Base-by-base conservation (phyloP, 2,888 invertebrate species). In the Bruchidius siliquastri region DNA sequence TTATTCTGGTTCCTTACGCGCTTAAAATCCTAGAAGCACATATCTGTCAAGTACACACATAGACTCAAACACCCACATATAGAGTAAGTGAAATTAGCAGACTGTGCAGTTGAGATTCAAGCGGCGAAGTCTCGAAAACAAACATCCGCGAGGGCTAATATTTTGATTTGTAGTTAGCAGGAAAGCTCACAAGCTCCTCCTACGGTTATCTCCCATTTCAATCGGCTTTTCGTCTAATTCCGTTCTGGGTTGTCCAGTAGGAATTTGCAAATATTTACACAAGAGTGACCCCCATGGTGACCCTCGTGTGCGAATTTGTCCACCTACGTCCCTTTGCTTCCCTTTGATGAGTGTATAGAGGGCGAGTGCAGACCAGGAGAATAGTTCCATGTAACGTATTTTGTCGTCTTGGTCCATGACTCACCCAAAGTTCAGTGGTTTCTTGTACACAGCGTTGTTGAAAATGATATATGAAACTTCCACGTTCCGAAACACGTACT, bases 91-190 rank as follows among this genome's bases (percentile, higher is more conserved):
- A 49, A 49, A 49, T 49, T 49, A 49, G 49, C 49, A 1, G 49
- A 49, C 49, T 49, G 49, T 49, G 49, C 18, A 49, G 49, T 49
- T 49, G 49, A 49, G 49, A 49, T 49, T 49, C 49, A 18, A 49
- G 18, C 49, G 49, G 49, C 49, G 13, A 13, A 49, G 10, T 49
- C 49, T 49, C 49, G 49, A 49, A 49, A 13, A 49, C 18, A 49
- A 49, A 49, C 49, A 49, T 18, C 13, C 8, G 49, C 49, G 8
- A 4, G 49, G 68, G 75, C 71, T 74, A 71, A 77, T 78, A 77
- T 79, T 80, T 80, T 79, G 78, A 80, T 80, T 79, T 75, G 77
- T 73, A 80, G 78, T 80, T 79, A 78, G 77, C 72, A 72, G 75
- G 75, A 74, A 71, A 68, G 21, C 75, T 72, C 72, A 72, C 79